Base-by-base conservation (phyloP, 92 coral and sea anemone genomes). In the Muricea muricata region DNA sequence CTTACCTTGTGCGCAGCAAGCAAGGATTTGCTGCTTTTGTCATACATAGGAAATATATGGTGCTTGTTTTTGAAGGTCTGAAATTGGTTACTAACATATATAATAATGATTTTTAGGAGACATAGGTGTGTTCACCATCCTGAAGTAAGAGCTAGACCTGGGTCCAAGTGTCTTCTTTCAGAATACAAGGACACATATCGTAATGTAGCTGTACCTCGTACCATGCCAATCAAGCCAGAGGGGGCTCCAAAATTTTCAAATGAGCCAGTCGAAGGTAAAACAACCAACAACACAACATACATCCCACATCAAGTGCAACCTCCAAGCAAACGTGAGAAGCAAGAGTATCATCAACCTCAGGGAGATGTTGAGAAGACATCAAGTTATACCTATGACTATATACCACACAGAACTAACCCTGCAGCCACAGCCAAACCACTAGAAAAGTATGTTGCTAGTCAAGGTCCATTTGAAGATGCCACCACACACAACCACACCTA, bases 111-210 rank as follows among this genome's bases (percentile, higher is more conserved):
- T 50, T 87, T 73, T 78, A 94, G 99, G 96, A 91, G 99, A 84
- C 99, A 97, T 84, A 95, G 98, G 20, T 97, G 99, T 40, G 93
- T 97, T 46, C 99, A 97, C 90, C 91, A 82, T 65, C 98, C 99
- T 45, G 94, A 84, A 31, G 35, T 90, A 42, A 90, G 93, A 55
- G 84, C 86, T 31, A 34, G 35, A 40, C 94, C 99, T 20, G 75
- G 90, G 20, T 93, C 88, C 37, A 94, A 89, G 75, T 97, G 99
- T 68, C 91, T 91, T 73, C 94, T 93, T 72, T 93, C 99, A 6
- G 99, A 97, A 80, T 97, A 97, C 78, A 93, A 91, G 80, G 99
- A 94, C 80, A 91, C 98, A 23, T 97, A 93, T 88, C 93, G 93
- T 72, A 88, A 87, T 40, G 94, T 92, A 74, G 87, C 98, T 21